Conservation (phyloP, 2,888 invertebrate genomes). For the Tenthredo livida region DNA sequence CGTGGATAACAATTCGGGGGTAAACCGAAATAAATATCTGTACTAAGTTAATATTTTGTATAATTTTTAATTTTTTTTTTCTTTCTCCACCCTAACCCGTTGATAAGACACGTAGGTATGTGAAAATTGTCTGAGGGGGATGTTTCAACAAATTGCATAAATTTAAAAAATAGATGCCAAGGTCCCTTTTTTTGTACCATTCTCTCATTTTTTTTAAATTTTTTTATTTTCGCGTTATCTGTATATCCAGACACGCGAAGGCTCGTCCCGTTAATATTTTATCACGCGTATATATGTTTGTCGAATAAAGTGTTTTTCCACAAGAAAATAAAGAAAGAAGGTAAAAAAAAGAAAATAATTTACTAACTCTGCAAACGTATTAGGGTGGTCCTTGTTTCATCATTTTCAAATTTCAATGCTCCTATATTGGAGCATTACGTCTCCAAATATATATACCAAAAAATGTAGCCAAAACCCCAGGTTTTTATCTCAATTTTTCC, state of each 20-base stretch:
- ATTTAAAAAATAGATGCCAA: background rate
- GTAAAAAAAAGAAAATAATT: no score
- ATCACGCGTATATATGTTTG: background rate
- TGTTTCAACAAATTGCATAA: background rate
- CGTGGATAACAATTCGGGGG: no score
- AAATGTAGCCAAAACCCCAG: no score
- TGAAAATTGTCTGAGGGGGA: background rate
- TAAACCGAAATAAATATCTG: no score
- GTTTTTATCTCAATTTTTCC: no score
- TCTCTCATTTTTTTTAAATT: background rate
- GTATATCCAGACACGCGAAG: constrained; percentile 1
- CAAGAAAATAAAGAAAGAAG: background rate
- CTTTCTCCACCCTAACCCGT: background rate
- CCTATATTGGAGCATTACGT: no score
- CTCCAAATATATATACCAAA: no score
- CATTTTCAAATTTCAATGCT: no score
- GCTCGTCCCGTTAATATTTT: constrained; percentile 13
- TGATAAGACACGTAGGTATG: background rate
- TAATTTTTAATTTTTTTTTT: background rate
- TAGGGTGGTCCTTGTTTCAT: no score
- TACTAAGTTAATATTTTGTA: no score
- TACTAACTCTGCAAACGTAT: no score
- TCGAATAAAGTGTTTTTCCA: background rate
- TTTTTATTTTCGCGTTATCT: background rate
- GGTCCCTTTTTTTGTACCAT: background rate